Evolutionary conservation across 2,888 invertebrate genomes (phyloP), one percentile per base, ranked within the genome.

Genomic region (Hydropsyche betteni): DNA sequence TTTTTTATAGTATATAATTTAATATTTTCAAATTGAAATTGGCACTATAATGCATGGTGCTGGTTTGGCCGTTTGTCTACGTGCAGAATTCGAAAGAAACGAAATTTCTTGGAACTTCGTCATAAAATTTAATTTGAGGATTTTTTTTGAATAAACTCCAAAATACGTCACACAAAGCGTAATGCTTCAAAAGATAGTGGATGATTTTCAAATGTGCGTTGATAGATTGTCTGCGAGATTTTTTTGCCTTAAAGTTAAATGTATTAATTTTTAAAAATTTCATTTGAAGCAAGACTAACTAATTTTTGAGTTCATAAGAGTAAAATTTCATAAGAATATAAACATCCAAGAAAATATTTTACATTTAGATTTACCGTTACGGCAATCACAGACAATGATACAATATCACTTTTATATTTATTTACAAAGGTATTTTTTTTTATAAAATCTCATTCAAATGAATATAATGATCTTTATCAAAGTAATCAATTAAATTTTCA

Each of bases 271-370:
- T 69, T 16, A 44, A 51, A 50, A 69, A 69, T 69, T 14, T 69
- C 50, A 51, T 69, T 50, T 16, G 69, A 69, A 69, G 69, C 69
- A 34, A 69, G 16, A 69, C 69, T 69, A 69, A 44, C 44, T 69
- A 69, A 50, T 24, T 24, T 50, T 14, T 69, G 50, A 50, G 33
- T 69, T 75, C 75, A 75, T 75, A 75, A 75, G 75, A 75, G 73
- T 75, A 55, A 69, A 58, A 73, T 72, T 75, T 73, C 75, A 68
- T 75, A 75, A 73, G 64, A 68, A 51, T 75, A 73, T 55, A 72
- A 72, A 72, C 61, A 58, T 72, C n/a, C 72, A 72, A 58, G 72
- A 72, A 72, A 72, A 58, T 72, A 72, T 61, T 72, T 72, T 72
- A 72, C 72, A 72, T 72, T 55, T 58, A 58, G 38, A 55, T 44